Evolutionary conservation across 2,888 invertebrate species (phyloP).

Genomic region (Rotaria macrura): DNA sequence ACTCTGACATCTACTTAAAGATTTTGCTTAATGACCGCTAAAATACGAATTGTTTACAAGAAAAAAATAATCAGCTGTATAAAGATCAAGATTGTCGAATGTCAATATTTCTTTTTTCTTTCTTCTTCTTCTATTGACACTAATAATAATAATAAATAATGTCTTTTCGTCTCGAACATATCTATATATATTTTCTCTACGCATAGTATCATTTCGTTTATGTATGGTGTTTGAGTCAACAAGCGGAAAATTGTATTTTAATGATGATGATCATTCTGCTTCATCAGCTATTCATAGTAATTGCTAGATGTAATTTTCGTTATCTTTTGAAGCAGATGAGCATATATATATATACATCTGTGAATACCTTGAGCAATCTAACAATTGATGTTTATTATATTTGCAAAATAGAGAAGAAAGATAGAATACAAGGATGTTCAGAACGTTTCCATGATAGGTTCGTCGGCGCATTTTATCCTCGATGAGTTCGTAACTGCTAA

Average conservation of each 20-base stretch:
- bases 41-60: background rate
- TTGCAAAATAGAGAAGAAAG: background rate
- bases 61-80: background rate
- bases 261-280: background rate
- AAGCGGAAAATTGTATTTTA: background rate
- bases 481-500: background rate
- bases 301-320: background rate
- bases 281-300: background rate
- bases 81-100: background rate
- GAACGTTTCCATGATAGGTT: background rate
- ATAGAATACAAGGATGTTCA: background rate
- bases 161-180: background rate
- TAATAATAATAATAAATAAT: background rate
- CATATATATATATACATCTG: background rate
- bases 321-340: background rate
- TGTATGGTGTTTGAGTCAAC: background rate
- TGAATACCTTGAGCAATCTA: background rate
- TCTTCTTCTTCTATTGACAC: background rate
- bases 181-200: background rate
- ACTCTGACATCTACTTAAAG: background rate
- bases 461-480: background rate
- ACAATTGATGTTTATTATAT: background rate
- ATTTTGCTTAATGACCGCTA: background rate
- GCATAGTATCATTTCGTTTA: background rate
- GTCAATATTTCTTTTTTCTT: background rate